Evolutionary conservation across 2,888 invertebrate genomes (phyloP).

Genomic region (Pyrrhia umbra): DNA sequence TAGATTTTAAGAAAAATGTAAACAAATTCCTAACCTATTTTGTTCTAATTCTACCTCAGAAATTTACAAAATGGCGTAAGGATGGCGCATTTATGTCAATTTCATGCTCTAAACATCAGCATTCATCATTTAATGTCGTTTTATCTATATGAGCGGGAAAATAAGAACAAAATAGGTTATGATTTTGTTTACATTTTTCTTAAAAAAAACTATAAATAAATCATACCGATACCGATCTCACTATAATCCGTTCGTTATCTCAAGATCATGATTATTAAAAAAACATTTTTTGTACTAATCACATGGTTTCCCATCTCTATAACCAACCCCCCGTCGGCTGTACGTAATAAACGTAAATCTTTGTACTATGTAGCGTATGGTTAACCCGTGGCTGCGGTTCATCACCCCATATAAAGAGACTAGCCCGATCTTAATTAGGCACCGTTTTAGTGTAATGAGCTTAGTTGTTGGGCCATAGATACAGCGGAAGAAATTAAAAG

Average conservation of each 20-base stretch:
- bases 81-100: too few species aligned
- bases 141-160: too few species aligned
- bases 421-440: conserved; percentile 72
- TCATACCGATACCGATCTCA: conserved; percentile 49
- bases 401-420: conserved; percentile 74
- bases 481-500: not conserved
- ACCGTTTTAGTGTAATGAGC: conserved; percentile 73
- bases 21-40: too few species aligned
- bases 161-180: too few species aligned
- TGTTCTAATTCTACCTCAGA: too few species aligned
- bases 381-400: conserved; percentile 57
- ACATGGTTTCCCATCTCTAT: conserved; percentile 57
- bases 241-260: conserved; percentile 37
- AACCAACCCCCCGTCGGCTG: conserved; percentile 53
- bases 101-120: too few species aligned
- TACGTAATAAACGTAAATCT: conserved; percentile 61
- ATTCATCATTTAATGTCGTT: too few species aligned
- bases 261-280: conserved; percentile 41
- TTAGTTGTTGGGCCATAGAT: conserved; percentile 56
- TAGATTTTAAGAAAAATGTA: too few species aligned
- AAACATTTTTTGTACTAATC: conserved; percentile 58
- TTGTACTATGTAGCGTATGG: conserved; percentile 55
- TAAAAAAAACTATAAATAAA: too few species aligned
- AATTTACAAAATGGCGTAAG: too few species aligned
- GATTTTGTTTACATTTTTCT: too few species aligned